These are phyloP conservation scores for Alviniconcha marisindica DNA, from an alignment of 1,140 invertebrate genomes.

Conservation along the genomic window DNA sequence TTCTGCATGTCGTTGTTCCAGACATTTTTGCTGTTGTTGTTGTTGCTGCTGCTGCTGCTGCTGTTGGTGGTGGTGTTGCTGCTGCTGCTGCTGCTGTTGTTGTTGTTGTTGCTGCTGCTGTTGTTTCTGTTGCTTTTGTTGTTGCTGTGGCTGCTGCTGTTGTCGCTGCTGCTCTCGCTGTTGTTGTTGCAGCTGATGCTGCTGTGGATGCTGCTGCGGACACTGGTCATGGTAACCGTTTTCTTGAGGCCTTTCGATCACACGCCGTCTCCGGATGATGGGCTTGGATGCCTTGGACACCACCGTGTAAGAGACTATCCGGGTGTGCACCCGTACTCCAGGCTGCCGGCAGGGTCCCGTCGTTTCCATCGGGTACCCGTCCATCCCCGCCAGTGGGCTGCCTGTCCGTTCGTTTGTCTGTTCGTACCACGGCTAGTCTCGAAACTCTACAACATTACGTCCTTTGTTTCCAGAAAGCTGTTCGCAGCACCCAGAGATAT, in stretches of 20 bases:
- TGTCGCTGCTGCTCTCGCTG: no score
- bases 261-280: slow-evolving; percentile 30
- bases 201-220: no score
- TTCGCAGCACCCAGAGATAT: no score
- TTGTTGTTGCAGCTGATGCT: no score
- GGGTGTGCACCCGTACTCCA: background rate
- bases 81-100: background rate
- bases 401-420: background rate
- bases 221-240: background rate
- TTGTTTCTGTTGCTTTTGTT: background rate
- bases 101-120: background rate
- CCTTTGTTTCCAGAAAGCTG: no score
- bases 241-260: background rate
- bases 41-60: background rate
- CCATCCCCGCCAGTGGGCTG: background rate
- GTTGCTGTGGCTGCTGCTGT: background rate
- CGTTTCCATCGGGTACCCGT: background rate
- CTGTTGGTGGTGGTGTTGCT: background rate
- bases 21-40: no score
- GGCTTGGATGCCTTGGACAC: slow-evolving; percentile 32
- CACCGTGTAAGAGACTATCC: slow-evolving; percentile 27
- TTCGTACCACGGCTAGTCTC: background rate
- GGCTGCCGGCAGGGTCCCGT: background rate
- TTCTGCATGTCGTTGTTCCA: no score
- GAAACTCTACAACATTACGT: no score